Conservation (phyloP, 2,113 vertebrate species). For the Meleagris gallopavo region DNA sequence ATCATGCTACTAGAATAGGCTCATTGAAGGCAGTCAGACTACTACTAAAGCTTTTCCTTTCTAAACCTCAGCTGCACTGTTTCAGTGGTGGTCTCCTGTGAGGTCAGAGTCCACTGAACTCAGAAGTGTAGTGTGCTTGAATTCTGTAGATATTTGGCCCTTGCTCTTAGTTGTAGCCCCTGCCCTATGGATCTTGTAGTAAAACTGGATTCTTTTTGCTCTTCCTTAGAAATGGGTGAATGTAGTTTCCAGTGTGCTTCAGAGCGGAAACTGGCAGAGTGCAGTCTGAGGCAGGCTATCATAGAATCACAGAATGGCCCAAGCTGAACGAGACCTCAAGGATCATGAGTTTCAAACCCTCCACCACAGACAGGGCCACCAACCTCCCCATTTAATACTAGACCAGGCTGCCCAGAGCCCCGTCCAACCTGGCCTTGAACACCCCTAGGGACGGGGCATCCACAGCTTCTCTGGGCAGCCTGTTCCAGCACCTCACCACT, state of each 20-base stretch:
- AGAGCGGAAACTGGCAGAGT: background rate
- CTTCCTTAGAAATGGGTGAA: background rate
- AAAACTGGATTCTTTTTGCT: background rate
- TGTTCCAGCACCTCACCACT: too few species aligned
- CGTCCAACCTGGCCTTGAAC: too few species aligned
- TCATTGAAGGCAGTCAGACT: background rate
- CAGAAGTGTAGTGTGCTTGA: background rate
- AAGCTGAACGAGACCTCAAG: too few species aligned
- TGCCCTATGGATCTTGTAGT: background rate
- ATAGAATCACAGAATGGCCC: too few species aligned
- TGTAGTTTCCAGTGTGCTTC: background rate
- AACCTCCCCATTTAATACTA: too few species aligned
- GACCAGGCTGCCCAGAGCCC: too few species aligned
- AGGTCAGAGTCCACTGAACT: background rate
- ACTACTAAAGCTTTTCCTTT: background rate
- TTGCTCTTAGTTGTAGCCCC: background rate
- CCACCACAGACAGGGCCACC: too few species aligned
- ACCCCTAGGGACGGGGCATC: too few species aligned
- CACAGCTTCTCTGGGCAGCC: too few species aligned
- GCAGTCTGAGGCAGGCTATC: background rate
- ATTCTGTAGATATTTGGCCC: background rate
- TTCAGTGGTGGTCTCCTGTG: background rate
- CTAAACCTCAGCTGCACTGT: background rate
- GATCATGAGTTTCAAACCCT: too few species aligned
- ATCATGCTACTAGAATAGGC: accelerated